These are phyloP conservation scores for Andrena dorsata DNA, from an alignment of 2,888 invertebrate genomes.

Conservation along the genomic window DNA sequence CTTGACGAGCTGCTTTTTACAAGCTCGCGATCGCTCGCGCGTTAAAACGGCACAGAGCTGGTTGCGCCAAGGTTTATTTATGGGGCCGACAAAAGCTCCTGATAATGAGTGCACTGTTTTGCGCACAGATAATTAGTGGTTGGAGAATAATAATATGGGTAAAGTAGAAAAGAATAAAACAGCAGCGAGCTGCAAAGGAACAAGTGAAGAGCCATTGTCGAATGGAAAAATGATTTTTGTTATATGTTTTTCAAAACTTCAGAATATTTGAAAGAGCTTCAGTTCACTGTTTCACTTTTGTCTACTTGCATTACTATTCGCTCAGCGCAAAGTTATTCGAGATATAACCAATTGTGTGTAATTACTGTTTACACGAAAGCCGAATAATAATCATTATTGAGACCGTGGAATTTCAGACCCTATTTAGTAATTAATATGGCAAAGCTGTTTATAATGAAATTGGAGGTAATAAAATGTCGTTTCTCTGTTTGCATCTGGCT, in stretches of 20 bases:
- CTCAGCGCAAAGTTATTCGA: too few species aligned
- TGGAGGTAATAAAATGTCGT: neutral
- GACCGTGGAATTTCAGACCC: too few species aligned
- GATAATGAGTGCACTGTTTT: neutral
- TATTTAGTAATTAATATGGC: too few species aligned
- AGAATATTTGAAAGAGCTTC: too few species aligned
- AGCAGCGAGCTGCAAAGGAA: slow-evolving; percentile 13
- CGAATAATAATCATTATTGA: too few species aligned
- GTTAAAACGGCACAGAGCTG: slow-evolving; percentile 2
- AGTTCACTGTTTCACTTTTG: too few species aligned
- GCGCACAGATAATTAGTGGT: neutral
- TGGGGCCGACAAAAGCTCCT: neutral
- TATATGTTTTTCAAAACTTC: too few species aligned
- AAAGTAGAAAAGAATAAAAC: neutral
- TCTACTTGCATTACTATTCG: too few species aligned
- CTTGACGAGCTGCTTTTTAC: slow-evolving; percentile 21
- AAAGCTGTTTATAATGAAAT: neutral
- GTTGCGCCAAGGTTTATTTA: slow-evolving; percentile 20
- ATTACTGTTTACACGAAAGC: too few species aligned
- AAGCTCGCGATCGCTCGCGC: neutral
- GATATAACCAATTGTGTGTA: too few species aligned
- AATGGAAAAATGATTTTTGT: too few species aligned
- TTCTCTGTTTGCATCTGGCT: neutral
- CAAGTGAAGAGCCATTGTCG: too few species aligned
- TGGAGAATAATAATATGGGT: neutral